A percentile compares a stretch with the other conserved stretches of the same genome.
Evolutionary conservation across 37 sponge, comb jelly and placozoan genomes (phyloP).

Genomic region (Aphrocallistes beatrix): DNA sequence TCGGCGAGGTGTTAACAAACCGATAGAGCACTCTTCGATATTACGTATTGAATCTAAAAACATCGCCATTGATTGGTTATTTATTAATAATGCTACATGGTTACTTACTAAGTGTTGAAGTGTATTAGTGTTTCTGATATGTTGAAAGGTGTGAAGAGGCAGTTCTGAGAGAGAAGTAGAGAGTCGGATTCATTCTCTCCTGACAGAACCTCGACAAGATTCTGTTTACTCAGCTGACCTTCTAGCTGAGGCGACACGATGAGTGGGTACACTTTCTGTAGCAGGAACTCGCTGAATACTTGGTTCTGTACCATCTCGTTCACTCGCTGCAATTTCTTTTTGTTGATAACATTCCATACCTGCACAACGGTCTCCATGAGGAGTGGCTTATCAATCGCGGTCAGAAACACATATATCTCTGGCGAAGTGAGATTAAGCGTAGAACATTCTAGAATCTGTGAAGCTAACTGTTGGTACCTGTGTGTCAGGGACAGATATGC

Average conservation of each 20-base stretch:
- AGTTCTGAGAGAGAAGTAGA: background rate
- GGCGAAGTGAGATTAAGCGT: background rate
- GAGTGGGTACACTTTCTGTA: background rate
- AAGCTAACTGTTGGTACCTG: background rate
- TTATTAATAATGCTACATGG: too few relatives aligned
- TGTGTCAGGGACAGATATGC: background rate
- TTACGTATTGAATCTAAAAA: too few relatives aligned
- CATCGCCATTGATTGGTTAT: too few relatives aligned
- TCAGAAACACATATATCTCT: conserved; percentile 1
- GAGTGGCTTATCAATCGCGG: background rate
- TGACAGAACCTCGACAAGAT: background rate
- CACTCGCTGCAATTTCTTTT: background rate
- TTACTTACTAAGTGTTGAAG: background rate
- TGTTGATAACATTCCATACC: conserved; percentile 7
- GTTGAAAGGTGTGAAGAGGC: background rate
- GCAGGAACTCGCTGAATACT: background rate
- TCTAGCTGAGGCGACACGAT: background rate
- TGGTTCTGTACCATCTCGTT: background rate
- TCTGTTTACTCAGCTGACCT: background rate
- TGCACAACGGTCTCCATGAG: conserved; percentile 8
- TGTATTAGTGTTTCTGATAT: background rate
- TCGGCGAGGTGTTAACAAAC: too few relatives aligned
- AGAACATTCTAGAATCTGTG: background rate
- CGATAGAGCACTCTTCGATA: too few relatives aligned
- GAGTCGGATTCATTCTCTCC: conserved; percentile 16